Evolutionary conservation across 64 coral and sea anemone species (phyloP), one percentile per base, ranked within the genome.

Genomic region (Pocillopora verrucosa): DNA sequence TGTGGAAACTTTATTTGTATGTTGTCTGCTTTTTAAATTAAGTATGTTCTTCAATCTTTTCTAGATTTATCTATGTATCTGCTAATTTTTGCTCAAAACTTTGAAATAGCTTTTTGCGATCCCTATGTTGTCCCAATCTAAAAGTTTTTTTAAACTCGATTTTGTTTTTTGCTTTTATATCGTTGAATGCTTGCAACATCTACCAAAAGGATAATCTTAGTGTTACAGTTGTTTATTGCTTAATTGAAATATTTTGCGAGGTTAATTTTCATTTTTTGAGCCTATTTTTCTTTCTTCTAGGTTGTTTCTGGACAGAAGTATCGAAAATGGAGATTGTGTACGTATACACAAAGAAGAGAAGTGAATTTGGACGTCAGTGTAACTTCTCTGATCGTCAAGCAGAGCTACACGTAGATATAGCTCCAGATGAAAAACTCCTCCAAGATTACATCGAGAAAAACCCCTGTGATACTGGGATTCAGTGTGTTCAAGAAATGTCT

Each of bases 401-500:
- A 60, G 97, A 99, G 57, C 89, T 99, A 36, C 97, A 99, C 89
- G 97, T 99, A 3, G 97, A 99, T 19, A 99, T 99, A 70, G 79
- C 93, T 80, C 91, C 97, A 63, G 97, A 99, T 87, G 97, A 99
- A 41, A 99, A 95, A 75, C 68, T 99, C 82, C 84, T 95, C 15
- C 93, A 93, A 36, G 97, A 99, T 51, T 99, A 99, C 16, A 88
- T 99, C 57, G 97, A 99, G 72, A 99, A 92, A 79, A 99, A 99
- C 72, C 97, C 97, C 0, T 99, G 97, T 77, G 97, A 99, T 65
- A 99, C 91, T 86, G 97, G 97, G 3, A 99, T 99, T 86, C 97
- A 99, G 35, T 99, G 97, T 92, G 94, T 95, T 10, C 97, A 99
- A 85, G 97, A 99, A 93, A 99, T 99, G 97, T 99, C 97, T 6